Percentiles rank a stretch among this genome's conserved stretches.
Conservation (phyloP, 1,140 invertebrate genomes). For the Drosophila elegans region DNA sequence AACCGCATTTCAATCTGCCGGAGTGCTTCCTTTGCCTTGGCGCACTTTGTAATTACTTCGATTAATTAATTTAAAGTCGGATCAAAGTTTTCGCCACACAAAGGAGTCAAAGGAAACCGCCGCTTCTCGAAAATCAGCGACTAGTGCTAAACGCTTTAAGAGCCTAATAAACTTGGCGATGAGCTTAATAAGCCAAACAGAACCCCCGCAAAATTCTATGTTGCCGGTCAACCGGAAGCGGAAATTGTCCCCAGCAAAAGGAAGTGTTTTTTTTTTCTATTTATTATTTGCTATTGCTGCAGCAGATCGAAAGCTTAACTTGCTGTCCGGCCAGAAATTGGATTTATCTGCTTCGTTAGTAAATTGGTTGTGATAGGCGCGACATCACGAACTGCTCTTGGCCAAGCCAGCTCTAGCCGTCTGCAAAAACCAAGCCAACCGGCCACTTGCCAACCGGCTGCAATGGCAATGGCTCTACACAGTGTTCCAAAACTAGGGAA, state of each 20-base stretch:
- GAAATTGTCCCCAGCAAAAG: conserved; percentile 67
- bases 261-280: conserved; percentile 40
- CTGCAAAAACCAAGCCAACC: conserved; percentile 43
- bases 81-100: conserved; percentile 35
- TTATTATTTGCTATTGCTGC: conserved; percentile 30
- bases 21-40: conserved; percentile 43
- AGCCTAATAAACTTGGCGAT: conserved; percentile 62
- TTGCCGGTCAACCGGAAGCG: conserved; percentile 66
- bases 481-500: conserved; percentile 10
- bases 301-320: conserved; percentile 34
- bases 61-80: conserved; percentile 56
- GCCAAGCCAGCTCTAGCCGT: conserved; percentile 30
- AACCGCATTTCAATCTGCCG: conserved; percentile 53
- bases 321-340: conserved; percentile 73
- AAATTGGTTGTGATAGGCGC: conserved; percentile 83
- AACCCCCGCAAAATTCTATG: conserved; percentile 40
- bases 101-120: conserved; percentile 30
- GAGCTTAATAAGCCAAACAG: conserved; percentile 66
- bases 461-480: conserved; percentile 40
- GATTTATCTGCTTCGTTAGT: conserved; percentile 83
- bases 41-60: conserved; percentile 54
- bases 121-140: conserved; percentile 1
- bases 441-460: conserved; percentile 61
- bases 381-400: conserved; percentile 53
- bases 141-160: conserved; percentile 53